Evolutionary conservation across 2,888 invertebrate genomes (phyloP), one percentile per base, ranked within the genome.

Genomic region (Zygogramma bicolorata): DNA sequence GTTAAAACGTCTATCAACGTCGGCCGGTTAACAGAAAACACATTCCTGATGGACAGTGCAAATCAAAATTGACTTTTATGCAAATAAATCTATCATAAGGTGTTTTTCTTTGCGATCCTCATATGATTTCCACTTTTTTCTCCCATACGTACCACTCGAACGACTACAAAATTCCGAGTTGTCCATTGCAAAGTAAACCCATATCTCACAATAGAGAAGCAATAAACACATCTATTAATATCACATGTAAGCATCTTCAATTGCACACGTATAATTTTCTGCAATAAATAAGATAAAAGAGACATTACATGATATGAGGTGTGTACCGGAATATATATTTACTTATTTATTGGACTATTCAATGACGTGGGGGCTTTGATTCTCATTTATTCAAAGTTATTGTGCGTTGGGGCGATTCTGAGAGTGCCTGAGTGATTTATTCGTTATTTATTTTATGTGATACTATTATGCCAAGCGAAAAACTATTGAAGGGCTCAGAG

Each of bases 381-480:
- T 71, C 61, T 65, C 68, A 57, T 74, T 74, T 71, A 74, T 67
- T 68, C 57, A 68, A 74, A 71, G 70, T 74, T 74, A 71, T 68
- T 29, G 67, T 67, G n/a, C 29, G 59, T 40, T 63, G 63, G 63
- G 69, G 62, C 63, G 65, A 74, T 71, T 69, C 68, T 18, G 40
- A 58, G 42, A 63, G 53, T 46, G 34, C 57, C 58, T 49, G 42
- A 66, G 18, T 71, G 74, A 74, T 71, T 68, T 74, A 74, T 74
- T 62, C 58, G 18, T 65, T 46, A 71, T 71, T 42, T 71, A 74
- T 74, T 69, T 66, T 58, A 71, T 58, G 65, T 65, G 68, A 59
- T 68, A 68, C 59, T 61, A 70, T 71, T 71, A 66, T 68, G 68
- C 25, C 40, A 46, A 58, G 61, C 18, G 63, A 46, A 40, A 59